Conservation (phyloP, 2,113 vertebrate species). For the Cyprinodon brontotheroides region DNA sequence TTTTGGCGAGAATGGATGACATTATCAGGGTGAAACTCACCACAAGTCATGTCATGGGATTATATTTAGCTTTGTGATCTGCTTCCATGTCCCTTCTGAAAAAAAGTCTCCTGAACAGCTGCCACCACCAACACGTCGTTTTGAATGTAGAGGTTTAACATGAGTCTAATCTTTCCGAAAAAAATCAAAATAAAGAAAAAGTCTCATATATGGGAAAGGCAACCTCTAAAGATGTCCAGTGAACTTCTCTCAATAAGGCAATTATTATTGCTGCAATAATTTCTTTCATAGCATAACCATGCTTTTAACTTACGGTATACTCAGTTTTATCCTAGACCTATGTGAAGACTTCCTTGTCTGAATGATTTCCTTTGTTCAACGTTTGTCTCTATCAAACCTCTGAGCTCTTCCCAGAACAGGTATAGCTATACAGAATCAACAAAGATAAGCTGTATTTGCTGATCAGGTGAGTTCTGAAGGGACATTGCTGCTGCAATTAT, state of each 20-base stretch:
- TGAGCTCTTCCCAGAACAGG: no score
- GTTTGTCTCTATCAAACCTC: neutral
- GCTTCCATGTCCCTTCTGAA: neutral
- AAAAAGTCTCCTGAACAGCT: neutral
- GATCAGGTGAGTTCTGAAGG: neutral
- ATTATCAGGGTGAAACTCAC: neutral
- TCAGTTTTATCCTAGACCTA: neutral
- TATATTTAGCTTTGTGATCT: no score
- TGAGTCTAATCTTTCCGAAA: neutral
- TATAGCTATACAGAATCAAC: neutral
- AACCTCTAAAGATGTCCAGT: neutral
- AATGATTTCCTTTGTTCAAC: neutral
- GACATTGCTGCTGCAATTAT: neutral
- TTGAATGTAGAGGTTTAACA: neutral
- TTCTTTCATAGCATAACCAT: neutral
- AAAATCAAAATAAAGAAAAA: neutral
- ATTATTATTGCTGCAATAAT: neutral
- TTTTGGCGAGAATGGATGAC: neutral
- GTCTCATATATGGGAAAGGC: neutral
- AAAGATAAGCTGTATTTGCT: neutral
- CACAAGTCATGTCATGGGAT: neutral
- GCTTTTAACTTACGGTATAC: neutral
- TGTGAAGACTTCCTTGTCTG: neutral
- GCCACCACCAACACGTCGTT: neutral
- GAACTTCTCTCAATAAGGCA: neutral